Base-by-base conservation (phyloP, 2,113 vertebrate genomes). In the Meleagris gallopavo region DNA sequence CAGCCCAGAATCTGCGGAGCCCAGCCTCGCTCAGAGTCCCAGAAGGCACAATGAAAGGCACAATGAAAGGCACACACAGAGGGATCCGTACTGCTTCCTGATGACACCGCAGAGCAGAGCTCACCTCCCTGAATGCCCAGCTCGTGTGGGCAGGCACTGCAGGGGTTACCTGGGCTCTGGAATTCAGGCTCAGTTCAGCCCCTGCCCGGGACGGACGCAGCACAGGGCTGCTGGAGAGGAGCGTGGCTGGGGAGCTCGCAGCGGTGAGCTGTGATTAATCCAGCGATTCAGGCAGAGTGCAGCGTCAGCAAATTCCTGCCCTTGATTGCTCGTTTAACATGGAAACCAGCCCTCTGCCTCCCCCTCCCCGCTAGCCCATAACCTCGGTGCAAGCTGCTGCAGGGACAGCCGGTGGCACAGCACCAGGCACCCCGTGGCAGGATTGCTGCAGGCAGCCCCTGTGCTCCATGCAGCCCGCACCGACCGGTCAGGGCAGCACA, bases 231-330 rank as follows among this genome's bases (percentile, higher is more conserved):
- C 69, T 7, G 25, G 82, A n/a, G 4, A n/a, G 4, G 36, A 81
- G 66, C 19, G 1, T 6, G 8, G 94, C 64, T 83, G 60, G 86
- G 92, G 83, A 91, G 71, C 89, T 90, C 4, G 3, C 18, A 2
- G 88, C 46, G 88, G 54, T 79, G 94, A 91, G 94, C 86, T 90
- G 85, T 64, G 92, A 92, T 96, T 96, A 94, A 96, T 93, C 83
- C 93, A 92, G 88, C 74, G 6, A 86, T 89, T 83, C 88, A 95
- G 90, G 69, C 73, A 93, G 92, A 95, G 89, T 1, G 93, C 94
- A 52, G 1, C 71, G 95, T 96, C 96, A 97, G 96, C 96, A 94
- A 90, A 97, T 96, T 97, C 96, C 96, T 95, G 88, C 86, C 89
- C 93, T 43, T 60, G 92, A 94, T 48, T 88, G 86, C 95, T 94